Conservation (phyloP, 2,113 vertebrate species). For the Coryphaenoides rupestris region DNA sequence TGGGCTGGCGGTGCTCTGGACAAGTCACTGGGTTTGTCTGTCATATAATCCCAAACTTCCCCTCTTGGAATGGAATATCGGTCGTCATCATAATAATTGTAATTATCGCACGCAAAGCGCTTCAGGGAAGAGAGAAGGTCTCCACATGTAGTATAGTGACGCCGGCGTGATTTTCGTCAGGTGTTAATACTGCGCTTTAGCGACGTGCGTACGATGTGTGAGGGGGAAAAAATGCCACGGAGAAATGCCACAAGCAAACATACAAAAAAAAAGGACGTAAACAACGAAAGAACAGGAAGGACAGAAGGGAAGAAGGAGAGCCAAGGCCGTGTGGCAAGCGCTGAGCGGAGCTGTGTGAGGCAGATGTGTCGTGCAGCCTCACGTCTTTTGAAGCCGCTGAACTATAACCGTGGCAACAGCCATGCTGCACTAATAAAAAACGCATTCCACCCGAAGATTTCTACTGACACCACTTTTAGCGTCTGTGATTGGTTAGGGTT, state of each 20-base stretch:
- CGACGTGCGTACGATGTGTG: neutral
- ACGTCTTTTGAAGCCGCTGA: slow-evolving; percentile 47
- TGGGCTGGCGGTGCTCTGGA: too few species aligned
- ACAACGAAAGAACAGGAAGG: too few species aligned
- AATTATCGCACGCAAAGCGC: too few species aligned
- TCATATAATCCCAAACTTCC: neutral
- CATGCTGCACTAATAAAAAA: slow-evolving; percentile 58
- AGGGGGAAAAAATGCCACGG: too few species aligned
- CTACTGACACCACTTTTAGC: slow-evolving; percentile 30
- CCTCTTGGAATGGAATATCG: neutral
- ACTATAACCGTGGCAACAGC: slow-evolving; percentile 42
- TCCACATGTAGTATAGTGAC: too few species aligned
- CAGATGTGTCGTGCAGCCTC: slow-evolving; percentile 57
- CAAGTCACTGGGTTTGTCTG: too few species aligned
- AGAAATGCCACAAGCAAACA: too few species aligned
- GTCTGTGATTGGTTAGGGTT: slow-evolving; percentile 19
- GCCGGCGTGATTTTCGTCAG: too few species aligned
- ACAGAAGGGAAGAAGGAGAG: slow-evolving; percentile 21
- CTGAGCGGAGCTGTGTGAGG: slow-evolving; percentile 32
- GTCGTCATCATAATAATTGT: too few species aligned
- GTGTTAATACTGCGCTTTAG: neutral
- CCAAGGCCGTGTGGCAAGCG: slow-evolving; percentile 15
- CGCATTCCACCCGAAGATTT: slow-evolving; percentile 54
- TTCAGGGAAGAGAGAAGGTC: too few species aligned
- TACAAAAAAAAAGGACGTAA: too few species aligned